Evolutionary conservation across 2,113 vertebrate genomes (phyloP).

Genomic region (Chionodraco myersi): DNA sequence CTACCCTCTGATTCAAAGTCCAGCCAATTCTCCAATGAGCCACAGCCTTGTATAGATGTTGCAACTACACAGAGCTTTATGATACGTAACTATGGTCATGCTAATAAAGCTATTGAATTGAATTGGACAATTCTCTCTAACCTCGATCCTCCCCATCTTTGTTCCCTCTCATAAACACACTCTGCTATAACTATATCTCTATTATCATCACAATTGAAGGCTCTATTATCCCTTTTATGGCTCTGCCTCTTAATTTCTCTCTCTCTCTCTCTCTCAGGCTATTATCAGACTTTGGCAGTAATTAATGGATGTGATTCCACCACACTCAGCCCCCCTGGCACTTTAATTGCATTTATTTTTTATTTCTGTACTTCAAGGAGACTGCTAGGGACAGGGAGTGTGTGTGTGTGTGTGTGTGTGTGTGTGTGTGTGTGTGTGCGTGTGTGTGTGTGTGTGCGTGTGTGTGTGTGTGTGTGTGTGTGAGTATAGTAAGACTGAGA

Average conservation of each 20-base stretch:
- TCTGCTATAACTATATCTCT: conserved; percentile 55
- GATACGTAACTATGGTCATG: no score
- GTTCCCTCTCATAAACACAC: no score
- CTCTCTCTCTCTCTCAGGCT: not conserved
- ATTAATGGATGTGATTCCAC: conserved; percentile 61
- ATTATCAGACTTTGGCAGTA: conserved; percentile 41
- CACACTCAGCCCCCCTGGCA: conserved; percentile 35
- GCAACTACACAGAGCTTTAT: no score
- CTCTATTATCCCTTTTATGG: conserved; percentile 55
- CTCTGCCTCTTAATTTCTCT: conserved; percentile 50
- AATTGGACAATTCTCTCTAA: no score
- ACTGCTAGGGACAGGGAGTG: conserved; percentile 6
- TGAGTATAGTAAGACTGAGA: not conserved
- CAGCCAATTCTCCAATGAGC: no score
- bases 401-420: no score
- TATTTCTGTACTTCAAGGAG: conserved; percentile 46
- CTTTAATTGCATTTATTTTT: conserved; percentile 70
- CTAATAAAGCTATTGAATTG: no score
- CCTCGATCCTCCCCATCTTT: no score
- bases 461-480: no score
- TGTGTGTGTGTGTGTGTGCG: not conserved
- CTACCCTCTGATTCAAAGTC: no score
- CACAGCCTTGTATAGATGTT: no score
- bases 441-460: no score
- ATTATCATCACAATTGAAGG: conserved; percentile 65